Percentiles rank a stretch among this genome's conserved stretches.
Evolutionary conservation across 1,140 invertebrate genomes (phyloP).

Genomic region (Zaprionus inermis): DNA sequence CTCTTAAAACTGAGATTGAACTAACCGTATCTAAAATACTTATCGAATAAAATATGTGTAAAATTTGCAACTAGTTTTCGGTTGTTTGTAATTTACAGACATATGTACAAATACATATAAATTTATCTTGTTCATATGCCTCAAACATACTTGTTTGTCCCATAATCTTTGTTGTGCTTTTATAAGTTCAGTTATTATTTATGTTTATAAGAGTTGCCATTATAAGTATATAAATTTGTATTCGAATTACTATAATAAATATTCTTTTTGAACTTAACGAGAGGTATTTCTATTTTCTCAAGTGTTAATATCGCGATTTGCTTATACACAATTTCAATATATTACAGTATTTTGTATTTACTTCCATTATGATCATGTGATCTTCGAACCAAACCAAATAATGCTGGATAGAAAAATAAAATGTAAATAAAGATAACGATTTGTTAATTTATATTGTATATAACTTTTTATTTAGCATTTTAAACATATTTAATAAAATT

Average conservation of each 20-base stretch:
- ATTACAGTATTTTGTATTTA: constrained; percentile 39
- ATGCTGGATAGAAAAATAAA: constrained; percentile 1
- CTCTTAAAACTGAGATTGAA: constrained; percentile 64
- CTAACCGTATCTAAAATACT: constrained; percentile 47
- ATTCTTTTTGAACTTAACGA: constrained; percentile 83
- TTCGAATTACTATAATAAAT: constrained; percentile 62
- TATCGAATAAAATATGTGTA: constrained; percentile 38
- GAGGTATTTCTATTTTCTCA: constrained; percentile 84
- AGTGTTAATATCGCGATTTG: constrained; percentile 73
- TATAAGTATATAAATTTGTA: constrained; percentile 53
- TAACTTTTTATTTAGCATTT: constrained; percentile 72
- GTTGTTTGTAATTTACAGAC: not conserved
- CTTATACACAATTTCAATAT: constrained; percentile 29
- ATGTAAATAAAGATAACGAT: constrained; percentile 13
- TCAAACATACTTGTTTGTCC: not conserved
- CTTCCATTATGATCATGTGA: constrained; percentile 48
- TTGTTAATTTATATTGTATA: constrained; percentile 63
- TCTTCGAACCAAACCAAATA: constrained; percentile 9
- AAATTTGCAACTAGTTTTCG: constrained; percentile 27
- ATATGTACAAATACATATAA: constrained; percentile 17
- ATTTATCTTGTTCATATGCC: not conserved
- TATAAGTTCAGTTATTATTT: constrained; percentile 5
- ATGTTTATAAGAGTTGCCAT: constrained; percentile 27
- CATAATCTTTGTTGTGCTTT: constrained; percentile 5
- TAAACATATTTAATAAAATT: constrained; percentile 81